Evolutionary conservation across 2,113 vertebrate species (phyloP).

Genomic region (Phalacrocorax brasilianus): DNA sequence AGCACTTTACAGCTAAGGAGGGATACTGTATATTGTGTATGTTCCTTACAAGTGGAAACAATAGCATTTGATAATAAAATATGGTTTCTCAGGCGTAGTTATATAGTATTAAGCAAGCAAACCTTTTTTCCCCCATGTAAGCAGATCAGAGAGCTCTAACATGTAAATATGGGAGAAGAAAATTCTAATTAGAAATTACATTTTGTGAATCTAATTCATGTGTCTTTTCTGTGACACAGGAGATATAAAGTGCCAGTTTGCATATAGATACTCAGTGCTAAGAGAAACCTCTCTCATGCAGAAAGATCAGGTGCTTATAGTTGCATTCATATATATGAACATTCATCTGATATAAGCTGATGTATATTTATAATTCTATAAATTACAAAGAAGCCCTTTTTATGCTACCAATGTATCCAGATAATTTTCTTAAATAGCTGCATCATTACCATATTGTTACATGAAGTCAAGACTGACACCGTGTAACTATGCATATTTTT

Average conservation of each 20-base stretch:
- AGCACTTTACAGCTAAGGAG: neutral
- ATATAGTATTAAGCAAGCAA: neutral
- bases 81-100: neutral
- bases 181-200: neutral
- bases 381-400: neutral
- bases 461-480: neutral
- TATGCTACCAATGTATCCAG: neutral
- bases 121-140: neutral
- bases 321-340: neutral
- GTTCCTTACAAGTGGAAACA: neutral
- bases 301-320: neutral
- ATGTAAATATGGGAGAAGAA: neutral
- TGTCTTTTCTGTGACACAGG: neutral
- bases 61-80: neutral
- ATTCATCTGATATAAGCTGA: neutral
- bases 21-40: accelerated
- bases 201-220: neutral
- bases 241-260: neutral
- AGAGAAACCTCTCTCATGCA: neutral
- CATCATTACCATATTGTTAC: neutral
- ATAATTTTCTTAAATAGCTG: neutral
- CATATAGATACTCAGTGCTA: neutral
- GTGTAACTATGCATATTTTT: neutral
- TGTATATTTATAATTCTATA: neutral
- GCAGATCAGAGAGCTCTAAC: neutral